phyloP scores from a whole-genome alignment of 2,113 vertebrate genomes.

The Chrysochloris asiatica region DNA sequence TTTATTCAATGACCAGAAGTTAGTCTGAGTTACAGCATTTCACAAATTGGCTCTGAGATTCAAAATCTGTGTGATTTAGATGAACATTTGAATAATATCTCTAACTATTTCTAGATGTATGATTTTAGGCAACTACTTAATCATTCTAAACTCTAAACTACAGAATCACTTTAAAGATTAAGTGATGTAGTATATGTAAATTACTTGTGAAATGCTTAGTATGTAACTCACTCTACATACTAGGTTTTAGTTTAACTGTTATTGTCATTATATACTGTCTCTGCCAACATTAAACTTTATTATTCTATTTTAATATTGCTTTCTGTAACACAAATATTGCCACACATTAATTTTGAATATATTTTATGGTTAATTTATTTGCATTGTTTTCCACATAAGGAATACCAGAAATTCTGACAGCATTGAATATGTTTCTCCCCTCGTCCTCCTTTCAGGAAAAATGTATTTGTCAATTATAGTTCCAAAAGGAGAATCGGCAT shows the following conservation, averaged over 20 bases:
- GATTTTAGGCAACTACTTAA: not conserved
- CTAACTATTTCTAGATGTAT: no score
- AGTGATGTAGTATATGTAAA: not conserved
- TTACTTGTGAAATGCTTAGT: not conserved
- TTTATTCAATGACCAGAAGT: not conserved
- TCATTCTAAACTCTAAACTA: not conserved
- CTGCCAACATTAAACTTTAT: constrained; percentile 37
- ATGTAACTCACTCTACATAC: not conserved
- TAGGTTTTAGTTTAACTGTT: constrained; percentile 33
- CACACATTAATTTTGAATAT: constrained; percentile 34
- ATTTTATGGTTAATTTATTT: constrained; percentile 55
- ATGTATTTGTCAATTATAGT: constrained; percentile 39
- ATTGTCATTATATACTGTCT: not conserved
- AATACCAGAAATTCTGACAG: constrained; percentile 46
- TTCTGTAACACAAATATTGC: constrained; percentile 45
- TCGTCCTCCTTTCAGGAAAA: not conserved
- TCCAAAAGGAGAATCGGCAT: constrained; percentile 60
- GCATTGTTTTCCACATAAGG: constrained; percentile 50
- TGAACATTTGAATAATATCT: not conserved
- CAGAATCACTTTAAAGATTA: no score
- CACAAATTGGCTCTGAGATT: not conserved
- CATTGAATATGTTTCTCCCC: constrained; percentile 29
- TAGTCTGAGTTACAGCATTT: not conserved
- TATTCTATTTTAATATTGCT: constrained; percentile 45
- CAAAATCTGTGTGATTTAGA: not conserved